Percentiles rank a stretch among this genome's conserved stretches.
Evolutionary conservation across 2,888 invertebrate species (phyloP).

Genomic region (Sinodicranocentrus sp.): DNA sequence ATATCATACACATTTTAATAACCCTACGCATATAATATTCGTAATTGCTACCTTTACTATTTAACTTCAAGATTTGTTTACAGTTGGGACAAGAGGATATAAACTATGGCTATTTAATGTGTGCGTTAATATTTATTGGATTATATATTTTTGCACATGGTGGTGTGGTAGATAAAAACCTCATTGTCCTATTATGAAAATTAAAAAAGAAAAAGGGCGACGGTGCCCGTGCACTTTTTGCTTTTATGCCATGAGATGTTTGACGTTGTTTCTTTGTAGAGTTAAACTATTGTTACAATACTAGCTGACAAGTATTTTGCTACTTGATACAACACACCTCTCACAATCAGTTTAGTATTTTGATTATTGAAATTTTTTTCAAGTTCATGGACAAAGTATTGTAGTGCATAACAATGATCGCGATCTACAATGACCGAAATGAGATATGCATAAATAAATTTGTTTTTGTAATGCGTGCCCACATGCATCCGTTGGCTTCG

Average conservation of each 20-base stretch:
- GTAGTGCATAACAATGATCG: background rate
- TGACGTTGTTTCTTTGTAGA: no score
- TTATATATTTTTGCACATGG: background rate
- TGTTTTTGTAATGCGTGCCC: conserved; percentile 26
- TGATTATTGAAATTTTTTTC: conserved; percentile 22
- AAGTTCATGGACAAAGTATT: conserved; percentile 48
- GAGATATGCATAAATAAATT: conserved; percentile 8
- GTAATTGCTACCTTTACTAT: no score
- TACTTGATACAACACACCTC: no score
- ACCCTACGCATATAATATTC: no score
- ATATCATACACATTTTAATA: background rate
- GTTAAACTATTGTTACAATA: no score
- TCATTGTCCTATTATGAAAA: conserved; percentile 56
- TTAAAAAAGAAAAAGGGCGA: conserved; percentile 19
- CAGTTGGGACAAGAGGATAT: no score
- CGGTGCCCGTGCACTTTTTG: background rate
- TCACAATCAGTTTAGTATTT: no score
- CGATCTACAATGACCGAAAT: conserved; percentile 50
- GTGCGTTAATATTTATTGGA: no score
- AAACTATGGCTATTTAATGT: no score
- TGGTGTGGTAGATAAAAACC: conserved; percentile 33
- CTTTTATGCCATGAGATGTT: background rate
- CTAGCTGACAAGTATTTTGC: no score
- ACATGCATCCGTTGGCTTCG: background rate
- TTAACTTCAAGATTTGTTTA: no score